These are phyloP conservation scores for Phylloscopus collybita DNA, from an alignment of 2,797 vertebrate species.

Conservation along the genomic window DNA sequence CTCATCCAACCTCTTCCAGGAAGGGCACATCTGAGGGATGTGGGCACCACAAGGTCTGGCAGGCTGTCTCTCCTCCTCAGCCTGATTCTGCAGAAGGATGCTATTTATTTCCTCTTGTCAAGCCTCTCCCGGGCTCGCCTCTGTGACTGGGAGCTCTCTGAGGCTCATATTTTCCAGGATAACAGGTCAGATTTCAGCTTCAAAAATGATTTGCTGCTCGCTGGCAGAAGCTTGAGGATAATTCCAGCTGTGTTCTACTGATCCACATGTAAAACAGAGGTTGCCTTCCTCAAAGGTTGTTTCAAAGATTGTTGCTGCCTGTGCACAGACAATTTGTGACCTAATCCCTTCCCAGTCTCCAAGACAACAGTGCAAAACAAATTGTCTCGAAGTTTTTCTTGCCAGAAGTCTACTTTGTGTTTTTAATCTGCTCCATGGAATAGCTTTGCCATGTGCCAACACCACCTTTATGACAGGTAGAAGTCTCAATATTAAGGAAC, in stretches of 20 bases:
- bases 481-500: neutral
- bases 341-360: neutral
- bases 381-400: neutral
- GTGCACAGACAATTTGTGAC: neutral
- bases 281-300: neutral
- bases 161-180: neutral
- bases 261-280: neutral
- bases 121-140: neutral
- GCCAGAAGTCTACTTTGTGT: neutral
- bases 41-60: neutral
- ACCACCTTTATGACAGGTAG: neutral
- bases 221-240: neutral
- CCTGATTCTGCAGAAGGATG: neutral
- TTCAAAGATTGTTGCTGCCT: neutral
- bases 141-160: neutral
- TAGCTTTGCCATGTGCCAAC: neutral
- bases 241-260: neutral
- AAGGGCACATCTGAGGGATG: neutral
- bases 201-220: neutral
- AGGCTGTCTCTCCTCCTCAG: neutral
- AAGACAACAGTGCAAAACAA: neutral
- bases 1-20: neutral
- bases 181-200: neutral
- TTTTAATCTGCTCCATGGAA: neutral
- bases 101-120: neutral